Evolutionary conservation across 2,888 invertebrate species (phyloP), one percentile per base, ranked within the genome.

Genomic region (Anodontia alba): DNA sequence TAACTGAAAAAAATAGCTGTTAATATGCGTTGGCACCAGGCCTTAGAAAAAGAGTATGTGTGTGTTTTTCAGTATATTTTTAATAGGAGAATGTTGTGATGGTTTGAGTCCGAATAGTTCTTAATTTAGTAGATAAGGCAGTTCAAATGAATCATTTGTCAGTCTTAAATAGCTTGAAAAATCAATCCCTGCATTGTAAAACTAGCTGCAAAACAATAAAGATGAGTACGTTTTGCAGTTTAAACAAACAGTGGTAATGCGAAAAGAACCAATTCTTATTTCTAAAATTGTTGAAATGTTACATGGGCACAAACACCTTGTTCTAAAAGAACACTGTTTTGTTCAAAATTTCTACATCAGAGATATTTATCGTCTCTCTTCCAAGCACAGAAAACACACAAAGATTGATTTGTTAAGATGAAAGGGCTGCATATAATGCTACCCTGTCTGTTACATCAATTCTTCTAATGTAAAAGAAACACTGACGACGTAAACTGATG

Each of bases 151-250:
- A 54, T 54, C 54, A 26, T 26, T 54, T 26, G 23, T 54, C 54
- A 23, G 54, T 54, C 5, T 54, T 54, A 54, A 54, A 26, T 23
- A 2, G 54, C 54, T 54, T 54, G 54, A 46, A 46, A 38, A 46
- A 46, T 46, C 46, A 46, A 26, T 54, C 54, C 3, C 23, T 54
- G 15, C 54, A 23, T 2, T 23, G 17, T 54, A 26, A 54, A 54
- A 54, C 54, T 54, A 54, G 46, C 15, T 26, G 54, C 54, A 54
- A 54, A 54, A 54, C 54, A 54, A n/a, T n/a, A n/a, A n/a, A n/a
- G n/a, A n/a, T 26, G 12, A 26, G 54, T 26, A 54, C 23, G 23
- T 23, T 54, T 54, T 26, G 26, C 54, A 54, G 2, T 23, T n/a
- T 7, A 23, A 54, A 8, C 23, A 23, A 23, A 26, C 23, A 54